Percentiles rank a stretch among this genome's conserved stretches.
These are phyloP conservation scores for Acromyrmex echinatior DNA, from an alignment of 1,140 invertebrate species.

Conservation along the genomic window DNA sequence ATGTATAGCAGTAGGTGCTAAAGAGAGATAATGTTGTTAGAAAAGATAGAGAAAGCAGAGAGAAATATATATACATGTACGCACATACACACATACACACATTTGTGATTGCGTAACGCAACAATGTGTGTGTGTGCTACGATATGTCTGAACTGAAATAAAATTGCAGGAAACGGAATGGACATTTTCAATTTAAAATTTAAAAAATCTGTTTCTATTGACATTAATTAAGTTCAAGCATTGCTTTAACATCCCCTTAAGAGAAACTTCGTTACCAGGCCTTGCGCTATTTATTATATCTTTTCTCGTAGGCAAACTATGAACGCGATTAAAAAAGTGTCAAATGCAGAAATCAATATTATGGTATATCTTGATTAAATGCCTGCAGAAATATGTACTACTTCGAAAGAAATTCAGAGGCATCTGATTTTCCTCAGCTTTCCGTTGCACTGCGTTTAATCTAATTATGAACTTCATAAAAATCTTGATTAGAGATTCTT, in stretches of 20 bases:
- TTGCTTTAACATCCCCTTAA: background rate
- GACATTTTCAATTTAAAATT: too few relatives aligned
- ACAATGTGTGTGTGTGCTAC: too few relatives aligned
- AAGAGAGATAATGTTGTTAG: too few relatives aligned
- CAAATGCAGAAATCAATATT: background rate
- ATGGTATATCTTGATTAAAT: background rate
- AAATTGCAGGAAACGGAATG: too few relatives aligned
- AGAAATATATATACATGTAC: too few relatives aligned
- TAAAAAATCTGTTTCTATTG: too few relatives aligned
- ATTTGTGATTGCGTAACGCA: too few relatives aligned
- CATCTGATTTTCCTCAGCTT: background rate
- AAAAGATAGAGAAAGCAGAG: too few relatives aligned
- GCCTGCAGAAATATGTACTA: background rate
- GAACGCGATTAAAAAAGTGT: background rate
- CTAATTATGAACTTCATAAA: background rate
- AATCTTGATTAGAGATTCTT: background rate
- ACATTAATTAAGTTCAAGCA: too few relatives aligned
- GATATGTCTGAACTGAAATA: too few relatives aligned
- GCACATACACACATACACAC: too few relatives aligned
- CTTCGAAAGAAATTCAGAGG: background rate
- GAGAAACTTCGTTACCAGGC: background rate
- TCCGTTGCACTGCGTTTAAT: background rate
- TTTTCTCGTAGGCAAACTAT: constrained; percentile 26
- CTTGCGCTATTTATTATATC: background rate
- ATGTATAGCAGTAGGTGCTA: too few relatives aligned